Conservation (phyloP, 2,113 vertebrate genomes). For the Nothoprocta perdicaria region DNA sequence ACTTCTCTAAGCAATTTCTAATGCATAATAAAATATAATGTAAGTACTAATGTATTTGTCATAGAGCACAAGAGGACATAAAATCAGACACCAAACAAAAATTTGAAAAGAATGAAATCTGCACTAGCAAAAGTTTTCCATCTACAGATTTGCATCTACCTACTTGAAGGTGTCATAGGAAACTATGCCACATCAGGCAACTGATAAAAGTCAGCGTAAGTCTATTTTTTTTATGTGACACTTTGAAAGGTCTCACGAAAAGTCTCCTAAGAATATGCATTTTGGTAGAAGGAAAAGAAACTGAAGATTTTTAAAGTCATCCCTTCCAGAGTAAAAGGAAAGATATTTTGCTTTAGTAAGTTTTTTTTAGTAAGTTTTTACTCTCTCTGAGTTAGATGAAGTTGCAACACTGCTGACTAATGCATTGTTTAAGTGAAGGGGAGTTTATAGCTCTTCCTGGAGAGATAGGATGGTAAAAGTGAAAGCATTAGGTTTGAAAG, state of each 20-base stretch:
- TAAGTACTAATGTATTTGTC: neutral
- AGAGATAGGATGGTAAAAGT: constrained; percentile 3
- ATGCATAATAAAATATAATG: neutral
- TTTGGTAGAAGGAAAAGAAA: constrained; percentile 18
- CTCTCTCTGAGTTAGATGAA: constrained; percentile 21
- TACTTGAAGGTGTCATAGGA: neutral
- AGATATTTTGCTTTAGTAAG: neutral
- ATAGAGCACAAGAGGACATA: neutral
- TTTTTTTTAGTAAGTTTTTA: constrained; percentile 9
- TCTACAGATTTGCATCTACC: rapidly evolving
- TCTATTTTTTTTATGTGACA: neutral
- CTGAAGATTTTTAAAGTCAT: neutral
- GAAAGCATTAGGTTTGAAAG: neutral
- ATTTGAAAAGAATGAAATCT: neutral
- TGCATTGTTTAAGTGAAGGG: neutral
- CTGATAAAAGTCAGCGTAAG: rapidly evolving
- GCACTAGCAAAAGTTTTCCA: neutral
- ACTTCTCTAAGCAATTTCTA: constrained; percentile 10
- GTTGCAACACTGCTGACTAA: neutral
- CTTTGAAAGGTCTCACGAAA: neutral
- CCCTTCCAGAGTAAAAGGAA: constrained; percentile 10
- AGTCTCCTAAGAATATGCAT: neutral
- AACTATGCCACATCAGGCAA: neutral
- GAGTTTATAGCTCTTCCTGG: neutral
- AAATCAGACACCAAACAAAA: neutral